Percentiles rank a stretch among this genome's conserved stretches.
Conservation (phyloP, 2,888 invertebrate species). For the Athetis lepigone region DNA sequence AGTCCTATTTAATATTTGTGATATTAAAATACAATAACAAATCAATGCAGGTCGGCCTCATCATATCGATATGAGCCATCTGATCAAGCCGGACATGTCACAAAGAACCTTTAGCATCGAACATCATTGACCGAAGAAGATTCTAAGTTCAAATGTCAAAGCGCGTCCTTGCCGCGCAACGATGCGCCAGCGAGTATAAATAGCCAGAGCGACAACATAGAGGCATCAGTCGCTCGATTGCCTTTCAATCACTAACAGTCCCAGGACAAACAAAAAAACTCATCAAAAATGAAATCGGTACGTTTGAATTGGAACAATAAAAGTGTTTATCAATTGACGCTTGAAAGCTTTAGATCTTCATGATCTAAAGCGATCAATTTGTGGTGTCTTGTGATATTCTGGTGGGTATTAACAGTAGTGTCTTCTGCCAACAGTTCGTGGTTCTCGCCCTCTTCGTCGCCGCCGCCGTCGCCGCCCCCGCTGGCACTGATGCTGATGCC, state of each 20-base stretch:
- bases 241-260: slow-evolving; percentile 71
- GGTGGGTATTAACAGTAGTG: slow-evolving; percentile 24
- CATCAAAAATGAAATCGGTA: slow-evolving; percentile 88
- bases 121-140: slow-evolving; percentile 72
- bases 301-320: slow-evolving; percentile 64
- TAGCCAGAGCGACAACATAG: slow-evolving; percentile 67
- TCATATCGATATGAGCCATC: slow-evolving; percentile 49
- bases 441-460: slow-evolving; percentile 79
- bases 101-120: slow-evolving; percentile 70
- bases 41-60: slow-evolving; percentile 39
- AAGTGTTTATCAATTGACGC: slow-evolving; percentile 20
- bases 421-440: slow-evolving; percentile 78
- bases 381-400: slow-evolving; percentile 1
- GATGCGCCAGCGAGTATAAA: slow-evolving; percentile 79
- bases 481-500: slow-evolving; percentile 73
- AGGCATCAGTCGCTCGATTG: slow-evolving; percentile 84
- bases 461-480: slow-evolving; percentile 75
- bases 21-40: slow-evolving; percentile 12
- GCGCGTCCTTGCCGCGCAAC: slow-evolving; percentile 80
- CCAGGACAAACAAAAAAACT: slow-evolving; percentile 69
- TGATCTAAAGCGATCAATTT: background rate
- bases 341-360: background rate
- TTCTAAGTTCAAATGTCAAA: slow-evolving; percentile 88
- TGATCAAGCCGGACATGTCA: slow-evolving; percentile 73
- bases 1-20: background rate